Evolutionary conservation across 2,888 invertebrate species (phyloP).

Genomic region (Hirtodrosophila trivittata): DNA sequence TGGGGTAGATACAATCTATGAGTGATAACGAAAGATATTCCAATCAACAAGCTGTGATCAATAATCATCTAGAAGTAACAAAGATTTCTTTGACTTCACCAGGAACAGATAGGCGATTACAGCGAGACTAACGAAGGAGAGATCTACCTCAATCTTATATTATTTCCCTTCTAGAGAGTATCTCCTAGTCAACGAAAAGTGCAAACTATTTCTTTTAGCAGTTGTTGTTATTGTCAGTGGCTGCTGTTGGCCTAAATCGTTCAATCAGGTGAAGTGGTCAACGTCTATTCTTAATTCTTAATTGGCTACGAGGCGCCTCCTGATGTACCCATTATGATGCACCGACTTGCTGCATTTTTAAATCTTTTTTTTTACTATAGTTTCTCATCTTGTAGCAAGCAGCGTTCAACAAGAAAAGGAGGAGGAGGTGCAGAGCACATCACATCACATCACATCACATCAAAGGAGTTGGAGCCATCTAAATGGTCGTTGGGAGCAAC

Average conservation of each 20-base stretch:
- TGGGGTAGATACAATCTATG: constrained; percentile 6
- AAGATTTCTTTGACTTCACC: too few species aligned
- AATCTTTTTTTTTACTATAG: constrained; percentile 14
- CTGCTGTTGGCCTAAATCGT: constrained; percentile 66
- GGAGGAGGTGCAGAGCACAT: constrained; percentile 17
- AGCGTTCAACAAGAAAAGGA: constrained; percentile 1
- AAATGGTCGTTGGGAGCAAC: constrained; percentile 38
- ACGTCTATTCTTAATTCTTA: constrained; percentile 58
- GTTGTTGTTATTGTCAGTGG: constrained; percentile 23
- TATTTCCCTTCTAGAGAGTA: constrained; percentile 14
- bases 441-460: constrained; percentile 51
- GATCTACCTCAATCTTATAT: too few species aligned
- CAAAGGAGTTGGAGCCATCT: constrained; percentile 38
- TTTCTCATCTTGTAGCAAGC: constrained; percentile 9
- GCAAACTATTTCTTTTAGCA: background rate
- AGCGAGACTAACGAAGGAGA: too few species aligned
- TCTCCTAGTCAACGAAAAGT: background rate
- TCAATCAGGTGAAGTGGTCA: constrained; percentile 78
- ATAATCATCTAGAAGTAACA: too few species aligned
- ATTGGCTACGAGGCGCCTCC: constrained; percentile 71
- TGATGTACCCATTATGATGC: constrained; percentile 57
- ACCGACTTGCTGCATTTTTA: constrained; percentile 27
- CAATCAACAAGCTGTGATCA: too few species aligned
- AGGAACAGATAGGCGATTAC: too few species aligned
- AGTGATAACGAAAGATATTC: background rate